phyloP scores from a whole-genome alignment of 2,113 vertebrate species.

The Scomber colias region DNA sequence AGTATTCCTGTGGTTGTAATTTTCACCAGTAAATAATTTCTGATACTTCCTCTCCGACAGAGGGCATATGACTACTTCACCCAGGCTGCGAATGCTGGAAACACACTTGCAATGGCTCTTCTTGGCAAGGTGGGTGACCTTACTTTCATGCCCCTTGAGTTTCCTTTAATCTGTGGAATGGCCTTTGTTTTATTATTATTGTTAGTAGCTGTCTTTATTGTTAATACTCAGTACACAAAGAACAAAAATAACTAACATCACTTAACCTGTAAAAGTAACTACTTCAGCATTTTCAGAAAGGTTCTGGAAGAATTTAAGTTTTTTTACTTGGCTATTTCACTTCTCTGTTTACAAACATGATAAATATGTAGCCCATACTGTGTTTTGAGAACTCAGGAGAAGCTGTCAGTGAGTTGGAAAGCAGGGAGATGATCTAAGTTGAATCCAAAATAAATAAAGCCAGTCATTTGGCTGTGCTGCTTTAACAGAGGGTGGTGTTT shows the following conservation, averaged over 20 bases:
- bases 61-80: constrained; percentile 98
- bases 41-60: constrained; percentile 78
- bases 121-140: constrained; percentile 94
- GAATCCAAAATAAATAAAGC: constrained; percentile 21
- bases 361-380: neutral
- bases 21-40: neutral
- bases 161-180: neutral
- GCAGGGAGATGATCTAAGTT: neutral
- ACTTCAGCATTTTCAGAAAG: neutral
- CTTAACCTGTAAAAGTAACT: neutral
- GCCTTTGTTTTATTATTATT: too few relatives aligned
- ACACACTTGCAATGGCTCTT: constrained; percentile 98
- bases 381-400: neutral
- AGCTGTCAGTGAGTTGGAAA: constrained; percentile 4
- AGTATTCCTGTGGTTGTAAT: neutral
- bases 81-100: constrained; percentile 97
- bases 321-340: constrained; percentile 10
- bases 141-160: neutral
- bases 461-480: neutral
- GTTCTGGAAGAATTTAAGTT: fast-evolving
- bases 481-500: neutral
- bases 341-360: constrained; percentile 9
- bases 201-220: neutral
- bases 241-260: too few relatives aligned
- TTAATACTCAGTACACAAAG: neutral